A percentile compares a stretch with the other conserved stretches of the same genome.
Conservation (phyloP, 2,797 vertebrate species). For the Spinus olivaceus region DNA sequence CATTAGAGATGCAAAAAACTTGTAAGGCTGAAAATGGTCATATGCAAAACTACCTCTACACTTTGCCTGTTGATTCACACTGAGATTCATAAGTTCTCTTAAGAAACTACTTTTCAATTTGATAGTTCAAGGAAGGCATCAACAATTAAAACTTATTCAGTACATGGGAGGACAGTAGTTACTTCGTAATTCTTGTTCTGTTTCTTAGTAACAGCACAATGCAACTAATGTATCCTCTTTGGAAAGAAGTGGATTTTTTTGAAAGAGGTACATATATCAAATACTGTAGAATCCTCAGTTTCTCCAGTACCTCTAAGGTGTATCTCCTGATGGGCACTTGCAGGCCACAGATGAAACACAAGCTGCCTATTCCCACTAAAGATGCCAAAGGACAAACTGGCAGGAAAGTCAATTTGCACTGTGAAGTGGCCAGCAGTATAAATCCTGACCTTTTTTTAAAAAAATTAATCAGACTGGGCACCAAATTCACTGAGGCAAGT, state of each 20-base stretch:
- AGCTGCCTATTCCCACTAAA: not conserved
- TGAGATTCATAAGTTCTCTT: not conserved
- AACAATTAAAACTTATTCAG: not conserved
- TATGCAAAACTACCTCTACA: not conserved
- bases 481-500: not conserved
- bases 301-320: not conserved
- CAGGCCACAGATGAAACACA: not conserved
- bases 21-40: not conserved
- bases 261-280: accelerated
- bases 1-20: not conserved
- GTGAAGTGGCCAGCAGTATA: not conserved
- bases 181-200: not conserved
- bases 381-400: not conserved
- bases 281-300: not conserved
- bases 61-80: not conserved
- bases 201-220: not conserved
- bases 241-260: not conserved
- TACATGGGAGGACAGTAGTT: accelerated
- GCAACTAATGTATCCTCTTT: not conserved
- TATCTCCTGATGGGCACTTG: not conserved
- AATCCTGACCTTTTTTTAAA: not conserved
- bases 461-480: not conserved
- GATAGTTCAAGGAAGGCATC: not conserved
- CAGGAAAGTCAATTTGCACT: not conserved
- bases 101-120: not conserved